These are phyloP conservation scores for Ascaphus truei DNA, from an alignment of 2,113 vertebrate species.

Conservation along the genomic window DNA sequence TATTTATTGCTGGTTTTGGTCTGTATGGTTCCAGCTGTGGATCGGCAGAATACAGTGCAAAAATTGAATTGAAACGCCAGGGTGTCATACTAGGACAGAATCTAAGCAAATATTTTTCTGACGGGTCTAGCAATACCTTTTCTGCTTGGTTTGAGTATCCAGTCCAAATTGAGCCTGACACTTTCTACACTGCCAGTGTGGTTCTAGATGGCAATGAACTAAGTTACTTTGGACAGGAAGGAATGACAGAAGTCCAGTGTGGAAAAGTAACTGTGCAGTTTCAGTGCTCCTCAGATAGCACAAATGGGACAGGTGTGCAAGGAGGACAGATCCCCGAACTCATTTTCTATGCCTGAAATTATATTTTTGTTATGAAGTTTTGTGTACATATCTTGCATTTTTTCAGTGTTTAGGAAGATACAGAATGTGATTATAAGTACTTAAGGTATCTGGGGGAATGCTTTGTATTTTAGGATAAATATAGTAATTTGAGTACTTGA, in stretches of 20 bases:
- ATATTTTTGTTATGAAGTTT: slow-evolving; percentile 36
- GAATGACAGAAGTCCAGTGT: slow-evolving; percentile 96
- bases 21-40: slow-evolving; percentile 95
- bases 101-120: slow-evolving; percentile 94
- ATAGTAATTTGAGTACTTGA: neutral
- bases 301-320: slow-evolving; percentile 94
- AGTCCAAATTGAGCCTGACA: slow-evolving; percentile 93
- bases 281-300: slow-evolving; percentile 96
- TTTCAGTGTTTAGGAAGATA: neutral
- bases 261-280: slow-evolving; percentile 96
- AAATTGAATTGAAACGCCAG: slow-evolving; percentile 93
- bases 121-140: slow-evolving; percentile 95
- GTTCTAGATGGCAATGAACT: slow-evolving; percentile 91
- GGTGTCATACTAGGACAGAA: slow-evolving; percentile 90
- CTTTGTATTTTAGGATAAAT: neutral
- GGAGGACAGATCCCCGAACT: slow-evolving; percentile 96
- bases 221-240: slow-evolving; percentile 96
- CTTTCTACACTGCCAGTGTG: slow-evolving; percentile 94
- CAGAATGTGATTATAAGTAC: slow-evolving; percentile 45
- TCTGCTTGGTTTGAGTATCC: slow-evolving; percentile 96
- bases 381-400: neutral
- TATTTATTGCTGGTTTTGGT: slow-evolving; percentile 93
- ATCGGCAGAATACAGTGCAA: slow-evolving; percentile 91
- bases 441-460: slow-evolving; percentile 44
- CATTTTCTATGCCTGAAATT: slow-evolving; percentile 89